Evolutionary conservation across 2,888 invertebrate species (phyloP).

Genomic region (Sinopyrophorus schimmeli): DNA sequence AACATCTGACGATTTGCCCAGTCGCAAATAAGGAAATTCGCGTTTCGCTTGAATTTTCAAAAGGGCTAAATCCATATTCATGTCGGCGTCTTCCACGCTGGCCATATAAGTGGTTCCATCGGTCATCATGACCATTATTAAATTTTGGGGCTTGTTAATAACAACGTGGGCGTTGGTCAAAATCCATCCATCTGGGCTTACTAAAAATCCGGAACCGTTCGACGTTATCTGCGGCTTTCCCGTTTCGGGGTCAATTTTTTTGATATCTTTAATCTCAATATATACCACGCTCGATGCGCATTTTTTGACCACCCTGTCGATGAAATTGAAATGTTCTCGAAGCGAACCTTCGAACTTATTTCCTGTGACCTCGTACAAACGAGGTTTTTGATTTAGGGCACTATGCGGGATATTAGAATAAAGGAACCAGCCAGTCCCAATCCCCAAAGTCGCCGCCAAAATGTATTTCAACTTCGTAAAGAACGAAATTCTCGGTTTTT

Average conservation of each 20-base stretch:
- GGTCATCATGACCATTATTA: slow-evolving; percentile 66
- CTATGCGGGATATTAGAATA: no score
- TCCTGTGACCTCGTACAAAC: no score
- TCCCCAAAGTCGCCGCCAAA: no score
- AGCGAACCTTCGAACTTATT: slow-evolving; percentile 15
- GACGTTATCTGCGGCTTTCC: slow-evolving; percentile 70
- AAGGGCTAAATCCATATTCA: slow-evolving; percentile 84
- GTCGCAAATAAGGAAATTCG: slow-evolving; percentile 73
- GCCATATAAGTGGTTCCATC: slow-evolving; percentile 61
- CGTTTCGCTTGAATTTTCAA: slow-evolving; percentile 70
- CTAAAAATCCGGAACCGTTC: slow-evolving; percentile 92
- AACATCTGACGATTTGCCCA: slow-evolving; percentile 75
- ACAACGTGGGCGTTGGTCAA: slow-evolving; percentile 96
- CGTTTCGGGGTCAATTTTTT: slow-evolving; percentile 68
- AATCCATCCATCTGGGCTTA: slow-evolving; percentile 83
- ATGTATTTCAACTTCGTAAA: no score
- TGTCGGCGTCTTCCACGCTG: slow-evolving; percentile 80
- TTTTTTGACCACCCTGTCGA: slow-evolving; percentile 85
- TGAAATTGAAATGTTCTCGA: slow-evolving; percentile 74
- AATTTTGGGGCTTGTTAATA: slow-evolving; percentile 72
- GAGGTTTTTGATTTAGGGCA: no score
- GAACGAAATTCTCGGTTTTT: no score
- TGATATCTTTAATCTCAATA: slow-evolving; percentile 80
- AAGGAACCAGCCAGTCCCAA: no score
- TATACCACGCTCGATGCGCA: slow-evolving; percentile 86